Evolutionary conservation across 2,113 vertebrate species (phyloP), one percentile per base, ranked within the genome.

Genomic region (Mastomys natalensis): DNA sequence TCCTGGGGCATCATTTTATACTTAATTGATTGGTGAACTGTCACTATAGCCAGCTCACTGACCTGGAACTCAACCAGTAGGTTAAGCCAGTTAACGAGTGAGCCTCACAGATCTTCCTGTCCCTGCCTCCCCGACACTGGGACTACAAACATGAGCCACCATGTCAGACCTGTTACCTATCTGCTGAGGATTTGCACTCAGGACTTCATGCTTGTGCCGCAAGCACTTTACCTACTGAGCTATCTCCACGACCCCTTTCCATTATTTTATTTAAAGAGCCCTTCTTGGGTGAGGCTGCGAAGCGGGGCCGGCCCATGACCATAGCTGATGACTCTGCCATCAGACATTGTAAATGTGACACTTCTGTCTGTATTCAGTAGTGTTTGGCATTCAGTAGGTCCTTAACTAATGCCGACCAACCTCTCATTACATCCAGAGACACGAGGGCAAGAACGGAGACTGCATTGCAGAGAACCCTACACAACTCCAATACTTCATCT

Each of bases 401-500:
- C 68, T 88, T 19, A 51, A 24, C 53, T 64, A 74, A 93, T 31
- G 11, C 21, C 16, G 19, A 8, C 37, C 16, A 19, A 8, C 37
- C 29, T 87, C 51, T n/a, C 62, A 10, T 73, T 34, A 1, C 21
- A 7, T 24, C 74, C 40, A 0, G 2, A 5, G 76, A 24, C 16
- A 13, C 5, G 48, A 43, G 12, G 15, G 26, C 26, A 55, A 5
- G 0, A 5, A 21, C 74, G 43, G 17, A 82, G 66, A 70, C 48
- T 0, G 2, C 34, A 3, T 60, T 11, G 10, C 5, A 40, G 31
- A 31, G 60, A 74, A 62, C 24, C 43, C 51, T 17, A 6, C 4
- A 1, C 0, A 16, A 22, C 43, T 5, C 8, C 22, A 16, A 7
- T 26, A 7, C 22, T 55, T n/a, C 37, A 15, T 40, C 53, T 60